Evolutionary conservation across 2,113 vertebrate species (phyloP).

Genomic region (Pardalotus punctatus): DNA sequence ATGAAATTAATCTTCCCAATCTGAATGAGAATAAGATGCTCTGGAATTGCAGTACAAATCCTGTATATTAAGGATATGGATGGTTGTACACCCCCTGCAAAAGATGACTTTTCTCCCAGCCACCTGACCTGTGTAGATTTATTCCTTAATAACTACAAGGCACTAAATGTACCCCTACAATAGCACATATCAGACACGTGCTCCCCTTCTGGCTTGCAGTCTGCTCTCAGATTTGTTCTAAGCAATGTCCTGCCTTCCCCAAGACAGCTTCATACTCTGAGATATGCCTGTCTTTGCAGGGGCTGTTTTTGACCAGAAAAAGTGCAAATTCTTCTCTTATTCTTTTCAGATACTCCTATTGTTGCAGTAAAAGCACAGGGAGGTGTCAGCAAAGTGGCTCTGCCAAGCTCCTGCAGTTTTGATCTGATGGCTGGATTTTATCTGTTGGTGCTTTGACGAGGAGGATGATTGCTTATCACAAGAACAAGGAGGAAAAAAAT

Average conservation of each 20-base stretch:
- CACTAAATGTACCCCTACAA: not conserved
- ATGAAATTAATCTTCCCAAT: not conserved
- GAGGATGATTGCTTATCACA: not conserved
- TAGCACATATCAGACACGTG: rapidly evolving
- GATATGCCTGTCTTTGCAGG: not conserved
- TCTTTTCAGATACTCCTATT: not conserved
- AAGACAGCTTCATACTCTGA: not conserved
- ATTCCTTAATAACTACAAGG: not conserved
- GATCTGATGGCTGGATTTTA: not conserved
- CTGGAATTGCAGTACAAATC: not conserved
- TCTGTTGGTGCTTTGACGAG: not conserved
- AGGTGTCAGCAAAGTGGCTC: not conserved
- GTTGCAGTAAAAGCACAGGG: not conserved
- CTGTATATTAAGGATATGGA: not conserved
- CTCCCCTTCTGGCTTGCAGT: not conserved
- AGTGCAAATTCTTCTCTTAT: not conserved
- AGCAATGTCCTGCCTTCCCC: not conserved
- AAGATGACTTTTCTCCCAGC: not conserved
- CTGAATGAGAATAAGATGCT: not conserved
- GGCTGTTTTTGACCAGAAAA: not conserved
- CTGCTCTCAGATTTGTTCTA: not conserved
- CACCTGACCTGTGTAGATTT: not conserved
- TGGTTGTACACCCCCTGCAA: not conserved
- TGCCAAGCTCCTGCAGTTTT: not conserved
- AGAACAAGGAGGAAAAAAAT: rapidly evolving